phyloP scores from a whole-genome alignment of 1,140 invertebrate genomes.

The Radopholus similis region DNA sequence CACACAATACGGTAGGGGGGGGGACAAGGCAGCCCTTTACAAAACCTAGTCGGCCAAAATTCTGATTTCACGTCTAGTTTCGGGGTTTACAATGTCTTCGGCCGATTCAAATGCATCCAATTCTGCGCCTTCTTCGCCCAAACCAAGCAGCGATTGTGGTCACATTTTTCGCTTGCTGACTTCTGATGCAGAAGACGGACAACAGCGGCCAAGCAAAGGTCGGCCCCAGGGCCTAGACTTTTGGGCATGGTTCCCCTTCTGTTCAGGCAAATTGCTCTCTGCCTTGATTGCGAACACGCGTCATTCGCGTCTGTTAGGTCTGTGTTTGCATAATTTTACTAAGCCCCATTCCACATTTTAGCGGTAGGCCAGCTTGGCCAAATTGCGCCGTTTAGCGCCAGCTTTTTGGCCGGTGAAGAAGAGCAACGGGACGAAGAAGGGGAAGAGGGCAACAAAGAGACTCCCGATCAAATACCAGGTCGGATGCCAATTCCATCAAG shows the following conservation, averaged over 20 bases:
- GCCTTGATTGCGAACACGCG: conserved; percentile 7
- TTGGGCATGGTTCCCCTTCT: background rate
- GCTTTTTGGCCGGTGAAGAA: conserved; percentile 12
- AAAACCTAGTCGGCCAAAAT: too few species aligned
- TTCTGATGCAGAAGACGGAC: too few species aligned
- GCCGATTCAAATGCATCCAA: too few species aligned
- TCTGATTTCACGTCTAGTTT: too few species aligned
- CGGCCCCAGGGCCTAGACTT: background rate
- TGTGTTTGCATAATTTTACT: background rate
- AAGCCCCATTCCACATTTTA: background rate
- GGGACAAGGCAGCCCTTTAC: too few species aligned
- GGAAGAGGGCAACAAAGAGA: background rate
- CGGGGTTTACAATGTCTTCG: too few species aligned
- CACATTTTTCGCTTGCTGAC: too few species aligned
- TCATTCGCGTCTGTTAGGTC: background rate
- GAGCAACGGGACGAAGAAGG: background rate
- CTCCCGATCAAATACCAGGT: too few species aligned
- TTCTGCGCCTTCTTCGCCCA: too few species aligned
- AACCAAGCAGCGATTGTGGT: too few species aligned
- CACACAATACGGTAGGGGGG: too few species aligned
- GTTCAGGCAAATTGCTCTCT: conserved; percentile 11
- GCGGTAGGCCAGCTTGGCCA: background rate
- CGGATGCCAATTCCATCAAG: too few species aligned
- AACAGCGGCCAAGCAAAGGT: conserved; percentile 17
- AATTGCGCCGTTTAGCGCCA: conserved; percentile 2